These are phyloP conservation scores for Toxostoma redivivum DNA, from an alignment of 2,113 vertebrate genomes.

Conservation along the genomic window DNA sequence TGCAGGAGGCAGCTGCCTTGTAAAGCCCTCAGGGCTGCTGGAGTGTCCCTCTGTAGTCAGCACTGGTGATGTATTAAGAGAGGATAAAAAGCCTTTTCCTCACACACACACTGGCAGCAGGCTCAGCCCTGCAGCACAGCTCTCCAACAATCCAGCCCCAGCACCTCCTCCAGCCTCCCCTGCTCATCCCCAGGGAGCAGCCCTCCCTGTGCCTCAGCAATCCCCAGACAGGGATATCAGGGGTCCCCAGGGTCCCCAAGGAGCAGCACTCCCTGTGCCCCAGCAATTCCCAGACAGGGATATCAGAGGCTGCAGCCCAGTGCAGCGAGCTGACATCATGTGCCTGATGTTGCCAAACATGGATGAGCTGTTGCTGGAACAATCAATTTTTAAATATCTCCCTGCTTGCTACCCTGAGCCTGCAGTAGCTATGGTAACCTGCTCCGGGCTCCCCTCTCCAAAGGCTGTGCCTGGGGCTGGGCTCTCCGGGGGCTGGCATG, in stretches of 20 bases:
- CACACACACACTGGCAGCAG: not conserved
- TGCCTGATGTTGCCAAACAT: constrained; percentile 35
- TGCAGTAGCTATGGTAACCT: constrained; percentile 70
- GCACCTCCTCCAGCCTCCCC: not conserved
- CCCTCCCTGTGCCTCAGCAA: no score
- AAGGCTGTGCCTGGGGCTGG: not conserved
- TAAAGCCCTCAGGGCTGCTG: not conserved
- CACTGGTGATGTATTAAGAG: not conserved
- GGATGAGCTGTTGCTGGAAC: constrained; percentile 26
- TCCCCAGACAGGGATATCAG: no score
- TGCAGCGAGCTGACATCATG: not conserved
- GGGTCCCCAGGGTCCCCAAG: no score
- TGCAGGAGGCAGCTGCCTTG: not conserved
- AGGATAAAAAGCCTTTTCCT: not conserved
- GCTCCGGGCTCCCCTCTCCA: constrained; percentile 22
- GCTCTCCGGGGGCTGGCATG: not conserved
- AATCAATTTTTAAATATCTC: constrained; percentile 50
- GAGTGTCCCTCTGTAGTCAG: not conserved
- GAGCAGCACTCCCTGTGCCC: not conserved
- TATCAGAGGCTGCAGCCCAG: not conserved
- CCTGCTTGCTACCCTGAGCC: constrained; percentile 15
- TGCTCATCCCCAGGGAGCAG: no score
- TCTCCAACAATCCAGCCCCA: not conserved
- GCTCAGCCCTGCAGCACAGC: not conserved
- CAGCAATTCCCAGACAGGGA: not conserved